Percentiles rank a stretch among this genome's conserved stretches.
These are phyloP conservation scores for Engraulis encrasicolus DNA, from an alignment of 2,113 vertebrate genomes.

Conservation along the genomic window DNA sequence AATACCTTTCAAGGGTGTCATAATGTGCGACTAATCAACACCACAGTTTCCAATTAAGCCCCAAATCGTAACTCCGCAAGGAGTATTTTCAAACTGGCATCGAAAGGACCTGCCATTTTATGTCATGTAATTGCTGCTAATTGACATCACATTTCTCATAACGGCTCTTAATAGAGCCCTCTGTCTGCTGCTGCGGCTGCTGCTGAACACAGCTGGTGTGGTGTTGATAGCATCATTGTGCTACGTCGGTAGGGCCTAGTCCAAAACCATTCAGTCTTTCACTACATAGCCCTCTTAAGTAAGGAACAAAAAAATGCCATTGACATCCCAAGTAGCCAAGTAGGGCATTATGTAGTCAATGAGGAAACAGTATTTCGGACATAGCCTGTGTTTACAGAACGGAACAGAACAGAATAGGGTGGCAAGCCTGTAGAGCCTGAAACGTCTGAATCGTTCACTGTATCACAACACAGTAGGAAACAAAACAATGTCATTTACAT, in stretches of 20 bases:
- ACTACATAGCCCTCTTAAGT: no score
- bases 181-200: no score
- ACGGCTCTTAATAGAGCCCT: not conserved
- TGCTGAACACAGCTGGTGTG: not conserved
- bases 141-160: not conserved
- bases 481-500: no score
- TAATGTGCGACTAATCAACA: not conserved
- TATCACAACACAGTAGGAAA: no score
- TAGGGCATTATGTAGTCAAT: no score
- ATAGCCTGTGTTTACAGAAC: constrained; percentile 1
- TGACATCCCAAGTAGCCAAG: no score
- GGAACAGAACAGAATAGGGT: no score
- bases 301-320: no score
- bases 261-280: no score
- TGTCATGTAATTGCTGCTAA: not conserved
- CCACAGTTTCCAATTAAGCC: not conserved
- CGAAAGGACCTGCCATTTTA: not conserved
- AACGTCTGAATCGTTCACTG: no score
- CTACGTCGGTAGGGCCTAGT: not conserved
- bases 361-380: no score
- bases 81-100: not conserved
- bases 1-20: not conserved
- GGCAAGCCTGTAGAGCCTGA: no score
- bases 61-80: not conserved
- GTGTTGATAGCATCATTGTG: not conserved